Conservation (phyloP, 2,113 vertebrate genomes). For the Pseudonaja textilis region DNA sequence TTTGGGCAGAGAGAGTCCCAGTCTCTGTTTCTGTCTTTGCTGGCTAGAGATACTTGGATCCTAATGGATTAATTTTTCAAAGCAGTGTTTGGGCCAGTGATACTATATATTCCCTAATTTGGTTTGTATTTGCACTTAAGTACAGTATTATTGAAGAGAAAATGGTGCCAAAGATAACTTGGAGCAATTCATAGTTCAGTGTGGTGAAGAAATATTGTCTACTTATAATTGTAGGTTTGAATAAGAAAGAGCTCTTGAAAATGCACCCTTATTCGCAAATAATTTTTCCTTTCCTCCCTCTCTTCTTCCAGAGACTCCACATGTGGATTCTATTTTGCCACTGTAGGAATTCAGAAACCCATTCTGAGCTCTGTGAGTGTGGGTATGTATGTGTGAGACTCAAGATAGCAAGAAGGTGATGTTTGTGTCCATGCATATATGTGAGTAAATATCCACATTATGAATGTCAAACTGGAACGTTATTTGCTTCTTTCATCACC, state of each 20-base stretch:
- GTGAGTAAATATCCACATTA: neutral
- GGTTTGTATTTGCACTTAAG: neutral
- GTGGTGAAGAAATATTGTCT: neutral
- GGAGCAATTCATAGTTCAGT: neutral
- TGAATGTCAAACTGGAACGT: neutral
- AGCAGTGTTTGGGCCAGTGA: neutral
- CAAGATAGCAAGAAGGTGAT: neutral
- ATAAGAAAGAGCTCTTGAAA: neutral
- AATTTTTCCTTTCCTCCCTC: neutral
- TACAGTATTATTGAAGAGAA: neutral
- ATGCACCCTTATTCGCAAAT: neutral
- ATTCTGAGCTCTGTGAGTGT: neutral
- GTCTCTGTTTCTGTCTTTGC: neutral
- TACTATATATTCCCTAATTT: neutral
- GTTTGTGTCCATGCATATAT: neutral
- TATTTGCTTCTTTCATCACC: neutral
- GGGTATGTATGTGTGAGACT: neutral
- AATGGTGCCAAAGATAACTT: neutral
- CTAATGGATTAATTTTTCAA: slow-evolving; percentile 3
- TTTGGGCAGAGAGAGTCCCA: neutral
- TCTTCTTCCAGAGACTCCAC: neutral
- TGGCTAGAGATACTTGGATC: slow-evolving; percentile 4
- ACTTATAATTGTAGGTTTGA: neutral
- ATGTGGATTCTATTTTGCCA: neutral
- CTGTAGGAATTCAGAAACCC: neutral